Conservation (phyloP, 2,888 invertebrate species). For the Nomada ferruginata region DNA sequence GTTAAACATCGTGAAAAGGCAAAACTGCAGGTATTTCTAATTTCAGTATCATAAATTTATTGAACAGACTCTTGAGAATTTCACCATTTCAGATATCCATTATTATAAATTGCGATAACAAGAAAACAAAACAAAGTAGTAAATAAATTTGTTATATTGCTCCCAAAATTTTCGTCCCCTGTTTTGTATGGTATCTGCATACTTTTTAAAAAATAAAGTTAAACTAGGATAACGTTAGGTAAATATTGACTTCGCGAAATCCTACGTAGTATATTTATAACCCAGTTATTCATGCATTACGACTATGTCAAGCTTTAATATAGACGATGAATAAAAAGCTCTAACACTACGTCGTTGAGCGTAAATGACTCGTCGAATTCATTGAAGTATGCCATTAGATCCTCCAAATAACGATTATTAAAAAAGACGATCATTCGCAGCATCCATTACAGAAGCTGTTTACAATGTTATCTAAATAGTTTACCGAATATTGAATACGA, state of each 20-base stretch:
- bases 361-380: constrained; percentile 29
- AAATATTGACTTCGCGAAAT: constrained; percentile 3
- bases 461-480: background rate
- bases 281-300: constrained; percentile 5
- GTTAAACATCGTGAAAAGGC: constrained; percentile 82
- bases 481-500: background rate
- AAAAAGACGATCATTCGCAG: constrained; percentile 1
- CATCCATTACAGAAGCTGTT: background rate
- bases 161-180: background rate
- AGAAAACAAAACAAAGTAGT: background rate
- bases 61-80: background rate
- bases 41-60: background rate
- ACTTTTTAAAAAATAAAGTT: no score
- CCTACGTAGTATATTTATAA: constrained; percentile 10
- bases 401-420: constrained; percentile 19
- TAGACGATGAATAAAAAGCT: constrained; percentile 6
- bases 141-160: background rate
- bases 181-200: no score
- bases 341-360: constrained; percentile 25
- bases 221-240: background rate
- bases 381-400: constrained; percentile 39
- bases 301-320: constrained; percentile 9
- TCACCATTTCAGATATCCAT: background rate
- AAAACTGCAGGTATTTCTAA: constrained; percentile 80
- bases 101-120: background rate